Evolutionary conservation across 1,140 invertebrate genomes (phyloP).

Genomic region (Drosophila setifemur): DNA sequence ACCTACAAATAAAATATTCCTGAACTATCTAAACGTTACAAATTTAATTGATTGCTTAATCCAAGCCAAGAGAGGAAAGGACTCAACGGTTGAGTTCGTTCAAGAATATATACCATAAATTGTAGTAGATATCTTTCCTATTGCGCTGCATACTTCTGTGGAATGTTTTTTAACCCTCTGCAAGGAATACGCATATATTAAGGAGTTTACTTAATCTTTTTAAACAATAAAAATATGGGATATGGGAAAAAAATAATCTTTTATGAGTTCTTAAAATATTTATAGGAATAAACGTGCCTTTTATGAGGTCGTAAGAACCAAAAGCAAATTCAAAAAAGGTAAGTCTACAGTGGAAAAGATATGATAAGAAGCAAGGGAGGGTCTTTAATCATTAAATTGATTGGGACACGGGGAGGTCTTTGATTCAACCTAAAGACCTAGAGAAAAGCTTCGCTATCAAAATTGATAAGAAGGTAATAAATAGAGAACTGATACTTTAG

Average conservation of each 20-base stretch:
- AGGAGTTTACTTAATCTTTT: no score
- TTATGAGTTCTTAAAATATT: conserved; percentile 1
- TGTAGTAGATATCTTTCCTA: no score
- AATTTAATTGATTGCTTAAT: no score
- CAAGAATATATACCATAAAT: no score
- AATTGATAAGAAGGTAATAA: conserved; percentile 13
- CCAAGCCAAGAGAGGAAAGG: no score
- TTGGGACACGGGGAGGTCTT: conserved; percentile 25
- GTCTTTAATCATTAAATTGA: conserved; percentile 24
- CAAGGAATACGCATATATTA: no score
- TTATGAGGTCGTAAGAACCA: conserved; percentile 1
- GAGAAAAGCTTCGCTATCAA: conserved; percentile 18
- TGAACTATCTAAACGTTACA: no score
- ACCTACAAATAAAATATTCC: no score
- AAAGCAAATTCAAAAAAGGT: background rate
- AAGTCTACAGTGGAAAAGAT: conserved; percentile 4
- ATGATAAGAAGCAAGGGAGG: conserved; percentile 27
- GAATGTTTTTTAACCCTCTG: no score
- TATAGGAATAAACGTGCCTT: conserved; percentile 11
- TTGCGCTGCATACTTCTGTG: no score
- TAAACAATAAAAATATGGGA: background rate
- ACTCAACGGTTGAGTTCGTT: no score
- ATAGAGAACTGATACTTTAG: background rate
- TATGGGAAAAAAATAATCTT: background rate
- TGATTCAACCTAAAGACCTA: conserved; percentile 10